Evolutionary conservation across 2,888 invertebrate species (phyloP).

Genomic region (Leistus spinibarbis): DNA sequence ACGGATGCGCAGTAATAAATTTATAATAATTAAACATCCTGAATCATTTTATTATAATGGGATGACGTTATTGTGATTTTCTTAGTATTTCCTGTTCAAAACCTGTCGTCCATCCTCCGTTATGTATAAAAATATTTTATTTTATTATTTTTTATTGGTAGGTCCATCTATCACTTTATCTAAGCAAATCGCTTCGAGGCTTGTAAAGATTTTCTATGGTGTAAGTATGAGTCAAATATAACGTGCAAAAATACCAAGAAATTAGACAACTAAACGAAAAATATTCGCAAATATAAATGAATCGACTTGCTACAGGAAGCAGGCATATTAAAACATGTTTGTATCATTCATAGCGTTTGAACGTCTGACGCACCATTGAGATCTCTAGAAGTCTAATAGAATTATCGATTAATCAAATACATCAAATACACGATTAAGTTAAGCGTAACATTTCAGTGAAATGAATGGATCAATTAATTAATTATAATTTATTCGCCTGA

Average conservation of each 20-base stretch:
- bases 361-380: background rate
- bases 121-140: background rate
- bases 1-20: background rate
- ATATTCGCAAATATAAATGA: background rate
- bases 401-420: background rate
- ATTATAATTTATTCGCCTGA: no score
- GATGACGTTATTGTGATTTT: background rate
- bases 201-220: no score
- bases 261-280: no score
- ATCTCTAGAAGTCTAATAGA: background rate
- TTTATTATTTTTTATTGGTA: background rate
- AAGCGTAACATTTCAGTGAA: no score
- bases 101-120: conserved; percentile 14
- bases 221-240: no score
- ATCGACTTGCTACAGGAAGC: background rate
- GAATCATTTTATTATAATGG: background rate
- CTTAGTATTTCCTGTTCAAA: background rate
- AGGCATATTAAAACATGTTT: background rate
- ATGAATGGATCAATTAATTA: no score
- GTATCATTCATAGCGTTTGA: background rate
- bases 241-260: no score
- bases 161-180: no score
- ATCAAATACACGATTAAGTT: no score
- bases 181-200: no score
- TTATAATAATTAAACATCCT: background rate